A percentile compares a stretch with the other conserved stretches of the same genome.
phyloP scores from a whole-genome alignment of 2,113 vertebrate species.

The Chionomys nivalis region DNA sequence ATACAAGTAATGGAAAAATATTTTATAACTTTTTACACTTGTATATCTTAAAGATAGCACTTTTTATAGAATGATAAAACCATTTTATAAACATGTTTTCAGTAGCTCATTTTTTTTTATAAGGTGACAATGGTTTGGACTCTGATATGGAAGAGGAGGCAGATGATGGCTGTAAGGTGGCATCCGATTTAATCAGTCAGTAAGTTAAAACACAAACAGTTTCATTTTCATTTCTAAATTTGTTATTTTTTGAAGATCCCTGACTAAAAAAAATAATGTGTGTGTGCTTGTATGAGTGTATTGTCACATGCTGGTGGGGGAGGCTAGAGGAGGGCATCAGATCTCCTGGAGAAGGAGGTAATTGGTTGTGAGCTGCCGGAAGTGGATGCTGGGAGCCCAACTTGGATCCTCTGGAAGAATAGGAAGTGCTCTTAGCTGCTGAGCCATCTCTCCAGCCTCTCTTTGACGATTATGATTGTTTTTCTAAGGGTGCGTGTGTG shows the following conservation, averaged over 20 bases:
- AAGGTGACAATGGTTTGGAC: conserved; percentile 88
- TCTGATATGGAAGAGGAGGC: conserved; percentile 88
- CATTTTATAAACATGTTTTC: conserved; percentile 57
- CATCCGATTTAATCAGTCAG: conserved; percentile 87
- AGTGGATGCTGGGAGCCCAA: neutral
- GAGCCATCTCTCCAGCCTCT: neutral
- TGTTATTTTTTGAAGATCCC: conserved; percentile 35
- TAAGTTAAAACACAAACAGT: conserved; percentile 86
- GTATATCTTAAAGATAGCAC: neutral
- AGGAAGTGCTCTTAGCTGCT: neutral
- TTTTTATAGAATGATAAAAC: conserved; percentile 21
- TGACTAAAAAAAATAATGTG: neutral
- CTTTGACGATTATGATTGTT: conserved; percentile 26
- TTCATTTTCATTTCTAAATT: conserved; percentile 58
- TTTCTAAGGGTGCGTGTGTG: neutral
- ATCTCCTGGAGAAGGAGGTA: neutral
- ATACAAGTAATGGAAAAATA: neutral
- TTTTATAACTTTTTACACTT: conserved; percentile 12
- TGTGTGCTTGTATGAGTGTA: neutral
- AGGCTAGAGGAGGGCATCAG: neutral
- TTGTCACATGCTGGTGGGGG: neutral
- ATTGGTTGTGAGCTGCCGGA: neutral
- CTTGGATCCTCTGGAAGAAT: neutral
- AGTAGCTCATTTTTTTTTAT: conserved; percentile 78
- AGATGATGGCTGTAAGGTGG: conserved; percentile 83